A percentile compares a stretch with the other conserved stretches of the same genome.
Conservation (phyloP, 2,888 invertebrate genomes). For the Pristionchus fissidentatus region DNA sequence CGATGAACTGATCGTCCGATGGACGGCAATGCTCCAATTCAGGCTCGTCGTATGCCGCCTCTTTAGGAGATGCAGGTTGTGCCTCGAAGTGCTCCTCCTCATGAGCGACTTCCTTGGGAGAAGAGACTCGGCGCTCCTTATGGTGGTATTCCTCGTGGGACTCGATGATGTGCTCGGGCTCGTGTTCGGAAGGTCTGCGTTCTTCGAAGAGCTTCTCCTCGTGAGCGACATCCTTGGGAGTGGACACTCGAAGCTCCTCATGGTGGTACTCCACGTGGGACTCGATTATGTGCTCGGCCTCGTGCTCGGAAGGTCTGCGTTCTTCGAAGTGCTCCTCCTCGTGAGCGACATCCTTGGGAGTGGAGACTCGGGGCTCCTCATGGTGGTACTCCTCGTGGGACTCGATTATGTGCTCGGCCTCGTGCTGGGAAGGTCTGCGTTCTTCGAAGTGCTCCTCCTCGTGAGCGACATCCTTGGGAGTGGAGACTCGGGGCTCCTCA, state of each 20-base stretch:
- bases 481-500: constrained; percentile 33
- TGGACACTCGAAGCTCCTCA: not conserved
- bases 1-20: not conserved
- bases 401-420: constrained; percentile 49
- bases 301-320: not conserved
- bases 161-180: constrained; percentile 48
- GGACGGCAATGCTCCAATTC: constrained; percentile 24
- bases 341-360: not conserved
- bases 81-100: too few relatives aligned
- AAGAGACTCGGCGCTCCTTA: not conserved
- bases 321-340: not conserved
- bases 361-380: not conserved
- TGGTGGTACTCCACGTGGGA: constrained; percentile 44
- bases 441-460: constrained; percentile 8
- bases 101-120: too few relatives aligned
- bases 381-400: constrained; percentile 22
- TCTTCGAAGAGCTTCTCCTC: not conserved
- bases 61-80: not conserved
- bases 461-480: constrained; percentile 40
- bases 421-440: not conserved
- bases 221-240: constrained; percentile 40
- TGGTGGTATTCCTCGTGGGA: constrained; percentile 1
- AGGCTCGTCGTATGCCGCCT: not conserved
- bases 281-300: constrained; percentile 26
- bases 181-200: not conserved